Base-by-base conservation (phyloP, 2,797 vertebrate species). In the Yasuhikotakia modesta region DNA sequence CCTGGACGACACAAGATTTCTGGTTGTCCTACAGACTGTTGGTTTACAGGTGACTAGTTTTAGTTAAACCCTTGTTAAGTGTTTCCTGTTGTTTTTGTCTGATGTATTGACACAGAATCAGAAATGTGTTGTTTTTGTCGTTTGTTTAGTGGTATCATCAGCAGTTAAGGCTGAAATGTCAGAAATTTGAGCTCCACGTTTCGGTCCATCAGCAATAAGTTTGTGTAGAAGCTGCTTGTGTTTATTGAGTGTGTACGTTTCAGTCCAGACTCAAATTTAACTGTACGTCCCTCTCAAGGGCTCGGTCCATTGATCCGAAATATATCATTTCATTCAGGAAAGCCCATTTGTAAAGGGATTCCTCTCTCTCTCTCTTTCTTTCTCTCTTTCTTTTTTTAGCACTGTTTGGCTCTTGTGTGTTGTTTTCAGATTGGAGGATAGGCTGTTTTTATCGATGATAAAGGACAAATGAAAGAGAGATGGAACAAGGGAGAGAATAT, bases 251-350 rank as follows among this genome's bases (percentile, higher is more conserved):
- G 46, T 43, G 19, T 77, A 17, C 21, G 27, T 61, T 8, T 70
- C 13, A 57, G 12, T 50, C 67, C 24, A 10, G 17, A 32, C 22
- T 48, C 17, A 63, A 48, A 67, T 78, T 80, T 8, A 19, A 12
- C 60, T 35, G 16, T n/a, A n/a, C 17, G 60, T 35, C 8, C 43
- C 60, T 66, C 27, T 66, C 68, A 63, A 30, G 61, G 76, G 27
- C 65, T 76, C 11, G 11, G 65, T 64, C 14, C 8, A 76, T 72
- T 79, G 75, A 81, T 81, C 79, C 65, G 17, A 27, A 60, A n/a
- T 81, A 81, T 81, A 75, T 81, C 72, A 79, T 83, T 72, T 81
- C 35, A 78, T 78, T 27, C 39, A 65, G 35, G 66, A 64, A 65
- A 75, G 64, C 68, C 71, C 71, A 67, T 81, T 81, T 79, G 63